phyloP scores from a whole-genome alignment of 2,888 invertebrate species.

The Cheilosia impressa region DNA sequence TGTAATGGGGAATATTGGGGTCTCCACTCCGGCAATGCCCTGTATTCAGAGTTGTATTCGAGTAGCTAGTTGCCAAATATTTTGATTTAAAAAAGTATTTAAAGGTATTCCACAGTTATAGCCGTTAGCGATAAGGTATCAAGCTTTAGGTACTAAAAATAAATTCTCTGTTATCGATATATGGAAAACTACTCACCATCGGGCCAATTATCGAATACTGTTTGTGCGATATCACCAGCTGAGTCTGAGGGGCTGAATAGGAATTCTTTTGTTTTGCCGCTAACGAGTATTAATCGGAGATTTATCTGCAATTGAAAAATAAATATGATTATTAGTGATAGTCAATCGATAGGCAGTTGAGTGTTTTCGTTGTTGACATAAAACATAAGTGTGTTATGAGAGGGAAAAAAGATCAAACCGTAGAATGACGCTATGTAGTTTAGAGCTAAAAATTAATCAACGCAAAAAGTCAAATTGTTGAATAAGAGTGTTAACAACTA shows the following conservation, averaged over 20 bases:
- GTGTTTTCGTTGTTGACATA: background rate
- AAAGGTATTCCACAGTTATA: background rate
- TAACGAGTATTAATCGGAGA: constrained; percentile 98
- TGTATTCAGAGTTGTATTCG: background rate
- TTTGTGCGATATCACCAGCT: constrained; percentile 99
- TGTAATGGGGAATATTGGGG: constrained; percentile 4
- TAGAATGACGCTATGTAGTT: too few relatives aligned
- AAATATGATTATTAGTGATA: background rate
- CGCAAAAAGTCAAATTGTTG: too few relatives aligned
- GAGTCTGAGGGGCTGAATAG: constrained; percentile 98
- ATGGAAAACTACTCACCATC: constrained; percentile 88
- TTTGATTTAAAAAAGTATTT: background rate
- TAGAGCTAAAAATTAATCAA: too few relatives aligned
- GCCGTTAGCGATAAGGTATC: constrained; percentile 12
- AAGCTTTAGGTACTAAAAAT: constrained; percentile 3
- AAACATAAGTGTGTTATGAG: too few relatives aligned
- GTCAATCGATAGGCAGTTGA: background rate
- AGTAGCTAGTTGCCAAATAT: constrained; percentile 8
- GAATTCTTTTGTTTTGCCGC: constrained; percentile 99
- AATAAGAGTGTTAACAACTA: too few relatives aligned
- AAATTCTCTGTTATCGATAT: background rate
- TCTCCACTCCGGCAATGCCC: constrained; percentile 2
- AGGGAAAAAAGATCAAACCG: background rate
- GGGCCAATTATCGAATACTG: constrained; percentile 99
- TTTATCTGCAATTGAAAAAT: constrained; percentile 90